Evolutionary conservation across 2,888 invertebrate genomes (phyloP).

Genomic region (Osmoderma eremita): DNA sequence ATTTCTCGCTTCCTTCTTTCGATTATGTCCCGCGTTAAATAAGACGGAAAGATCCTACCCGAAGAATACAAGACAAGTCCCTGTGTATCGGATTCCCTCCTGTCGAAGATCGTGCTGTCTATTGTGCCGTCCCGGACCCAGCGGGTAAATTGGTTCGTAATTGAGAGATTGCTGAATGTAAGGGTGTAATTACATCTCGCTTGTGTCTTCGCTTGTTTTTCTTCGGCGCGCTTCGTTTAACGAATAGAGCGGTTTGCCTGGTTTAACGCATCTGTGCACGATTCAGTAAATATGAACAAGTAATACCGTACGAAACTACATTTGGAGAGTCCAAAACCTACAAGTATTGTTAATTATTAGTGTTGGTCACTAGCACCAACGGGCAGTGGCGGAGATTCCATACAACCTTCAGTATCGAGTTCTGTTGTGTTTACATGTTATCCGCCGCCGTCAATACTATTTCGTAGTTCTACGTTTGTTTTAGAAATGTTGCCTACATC

Average conservation of each 20-base stretch:
- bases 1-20: neutral
- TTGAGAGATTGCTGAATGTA: neutral
- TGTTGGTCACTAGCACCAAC: too few relatives aligned
- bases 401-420: too few relatives aligned
- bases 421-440: too few relatives aligned
- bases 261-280: too few relatives aligned
- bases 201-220: neutral
- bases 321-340: too few relatives aligned
- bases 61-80: neutral
- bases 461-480: too few relatives aligned
- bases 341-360: too few relatives aligned
- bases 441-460: too few relatives aligned
- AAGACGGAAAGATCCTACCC: constrained; percentile 14
- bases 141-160: neutral
- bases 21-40: constrained; percentile 6
- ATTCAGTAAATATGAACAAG: too few relatives aligned
- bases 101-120: neutral
- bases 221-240: neutral
- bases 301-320: too few relatives aligned
- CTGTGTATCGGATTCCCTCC: neutral
- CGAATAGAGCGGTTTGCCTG: neutral
- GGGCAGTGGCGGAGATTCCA: too few relatives aligned
- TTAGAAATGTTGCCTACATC: too few relatives aligned
- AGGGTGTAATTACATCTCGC: constrained; percentile 3
- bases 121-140: neutral